Conservation (phyloP, 2,797 vertebrate species). For the Epinephelus awoara region DNA sequence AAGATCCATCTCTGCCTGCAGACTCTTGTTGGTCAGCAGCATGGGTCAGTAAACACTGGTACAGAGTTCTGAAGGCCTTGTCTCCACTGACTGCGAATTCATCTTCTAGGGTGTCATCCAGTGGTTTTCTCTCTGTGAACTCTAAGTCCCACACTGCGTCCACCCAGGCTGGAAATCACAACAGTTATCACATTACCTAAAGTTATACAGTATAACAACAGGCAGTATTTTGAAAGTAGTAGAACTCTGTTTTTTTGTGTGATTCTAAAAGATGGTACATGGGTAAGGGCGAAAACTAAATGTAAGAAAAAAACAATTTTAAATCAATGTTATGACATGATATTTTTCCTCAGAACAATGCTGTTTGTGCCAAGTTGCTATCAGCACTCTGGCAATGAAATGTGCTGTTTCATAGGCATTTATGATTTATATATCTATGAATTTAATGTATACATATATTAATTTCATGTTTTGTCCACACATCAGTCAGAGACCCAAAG, state of each 20-base stretch:
- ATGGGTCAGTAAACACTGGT: slow-evolving; percentile 80
- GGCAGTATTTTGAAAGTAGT: not conserved
- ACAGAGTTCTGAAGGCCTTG: slow-evolving; percentile 82
- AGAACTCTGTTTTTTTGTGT: not conserved
- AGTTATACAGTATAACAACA: not conserved
- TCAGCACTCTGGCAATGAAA: not conserved
- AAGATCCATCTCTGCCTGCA: slow-evolving; percentile 57
- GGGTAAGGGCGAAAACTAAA: not conserved
- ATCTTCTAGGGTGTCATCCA: slow-evolving; percentile 83
- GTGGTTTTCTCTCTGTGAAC: slow-evolving; percentile 88
- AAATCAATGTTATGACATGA: too few species aligned
- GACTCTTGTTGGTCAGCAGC: slow-evolving; percentile 59
- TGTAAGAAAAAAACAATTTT: not conserved
- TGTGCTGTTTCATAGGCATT: not conserved
- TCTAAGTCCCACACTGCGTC: slow-evolving; percentile 90
- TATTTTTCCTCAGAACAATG: too few species aligned
- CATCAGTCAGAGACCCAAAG: not conserved
- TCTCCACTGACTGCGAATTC: slow-evolving; percentile 77
- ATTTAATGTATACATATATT: too few species aligned
- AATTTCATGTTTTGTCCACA: too few species aligned
- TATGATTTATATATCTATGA: too few species aligned
- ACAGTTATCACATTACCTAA: not conserved
- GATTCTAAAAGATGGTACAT: not conserved
- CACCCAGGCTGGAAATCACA: slow-evolving; percentile 88
- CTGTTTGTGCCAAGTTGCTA: too few species aligned